Evolutionary conservation across 2,888 invertebrate genomes (phyloP).

Genomic region (Cryptocephalus moraei): DNA sequence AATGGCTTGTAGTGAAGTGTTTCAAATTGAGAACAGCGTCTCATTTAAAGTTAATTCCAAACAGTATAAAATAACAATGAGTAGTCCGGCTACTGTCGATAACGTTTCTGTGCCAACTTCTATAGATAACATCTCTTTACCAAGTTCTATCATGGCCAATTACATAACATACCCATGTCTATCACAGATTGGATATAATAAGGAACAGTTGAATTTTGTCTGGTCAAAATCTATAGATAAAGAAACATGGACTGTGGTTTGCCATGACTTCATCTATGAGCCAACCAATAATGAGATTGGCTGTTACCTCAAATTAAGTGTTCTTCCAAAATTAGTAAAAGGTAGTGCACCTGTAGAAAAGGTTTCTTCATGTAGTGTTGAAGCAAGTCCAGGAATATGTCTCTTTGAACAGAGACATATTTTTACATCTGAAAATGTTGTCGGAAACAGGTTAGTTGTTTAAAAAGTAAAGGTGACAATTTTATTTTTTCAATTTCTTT

Average conservation of each 20-base stretch:
- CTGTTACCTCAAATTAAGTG: conserved; percentile 52
- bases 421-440: conserved; percentile 52
- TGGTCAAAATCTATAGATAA: conserved; percentile 55
- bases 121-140: conserved; percentile 53
- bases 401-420: conserved; percentile 73
- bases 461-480: not conserved
- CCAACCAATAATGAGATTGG: conserved; percentile 55
- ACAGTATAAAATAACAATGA: conserved; percentile 54
- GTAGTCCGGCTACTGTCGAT: conserved; percentile 66
- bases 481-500: not conserved
- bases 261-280: conserved; percentile 48
- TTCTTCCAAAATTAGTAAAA: conserved; percentile 44
- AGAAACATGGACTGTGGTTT: conserved; percentile 50
- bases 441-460: conserved; percentile 45
- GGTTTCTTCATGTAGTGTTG: conserved; percentile 48
- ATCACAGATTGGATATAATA: conserved; percentile 53
- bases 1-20: conserved; percentile 29
- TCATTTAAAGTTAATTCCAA: conserved; percentile 38
- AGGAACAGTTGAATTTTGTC: conserved; percentile 46
- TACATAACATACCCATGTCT: conserved; percentile 67
- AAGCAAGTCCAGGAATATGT: conserved; percentile 61
- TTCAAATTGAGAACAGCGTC: conserved; percentile 34
- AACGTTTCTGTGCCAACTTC: too few relatives aligned
- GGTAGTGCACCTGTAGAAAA: conserved; percentile 54
- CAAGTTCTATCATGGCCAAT: conserved; percentile 60